Base-by-base conservation (phyloP, 1,140 invertebrate species). In the Plodia interpunctella region DNA sequence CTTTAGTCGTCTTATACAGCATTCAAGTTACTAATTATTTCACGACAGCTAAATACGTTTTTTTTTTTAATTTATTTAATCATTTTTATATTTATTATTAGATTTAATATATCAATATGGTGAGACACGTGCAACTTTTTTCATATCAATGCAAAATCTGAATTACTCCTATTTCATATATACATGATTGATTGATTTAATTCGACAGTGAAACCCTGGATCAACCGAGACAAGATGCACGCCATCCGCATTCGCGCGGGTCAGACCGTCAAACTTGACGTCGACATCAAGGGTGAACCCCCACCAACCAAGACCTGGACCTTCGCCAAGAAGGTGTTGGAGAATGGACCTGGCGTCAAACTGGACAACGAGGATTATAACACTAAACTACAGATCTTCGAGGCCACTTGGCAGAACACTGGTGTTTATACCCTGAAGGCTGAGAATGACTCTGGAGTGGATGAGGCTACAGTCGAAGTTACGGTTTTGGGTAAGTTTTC, bases 241-340 rank as follows among this genome's bases (percentile, higher is more conserved):
- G 94, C 94, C n/a, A 90, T 98, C 0, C 96, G 95, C 68, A 94
- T 98, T 0, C 93, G 97, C 65, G 97, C 97, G 56, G 97, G 98
- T 8, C 95, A 98, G 83, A 92, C 94, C 20, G 95, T 99, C 61
- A 97, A 97, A 77, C 93, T 98, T 62, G 96, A 98, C 78, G 95
- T 99, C 4, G 98, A 99, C 80, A 95, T 98, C 55, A 96, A 95
- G 76, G 98, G 97, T 83, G 97, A 98, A 91, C 98, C 98, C 35
- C 95, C 97, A 82, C 98, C 98, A 90, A 95, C 93, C 35, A 94
- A 97, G 59, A 96, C 93, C 13, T 99, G 98, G 98, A 94, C 92
- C 32, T 94, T 97, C 66, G 94, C 92, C 49, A 93, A 92, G 32
- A 93, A 94, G 76, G 73, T 80, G 60, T 62, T 90, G 44, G 89